Conservation (phyloP, 2,113 vertebrate species). For the Athene noctua region DNA sequence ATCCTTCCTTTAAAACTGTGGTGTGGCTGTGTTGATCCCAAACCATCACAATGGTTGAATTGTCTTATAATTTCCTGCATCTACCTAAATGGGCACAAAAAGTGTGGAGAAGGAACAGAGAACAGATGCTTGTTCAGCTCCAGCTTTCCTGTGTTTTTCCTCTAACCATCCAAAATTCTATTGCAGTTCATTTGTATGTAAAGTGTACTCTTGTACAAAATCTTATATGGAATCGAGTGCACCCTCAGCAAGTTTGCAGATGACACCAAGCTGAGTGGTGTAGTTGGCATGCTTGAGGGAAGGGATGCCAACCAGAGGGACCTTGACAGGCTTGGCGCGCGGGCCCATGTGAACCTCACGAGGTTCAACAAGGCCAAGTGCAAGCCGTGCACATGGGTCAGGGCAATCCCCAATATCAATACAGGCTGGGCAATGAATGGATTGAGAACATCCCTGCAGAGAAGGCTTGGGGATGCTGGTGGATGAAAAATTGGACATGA, state of each 20-base stretch:
- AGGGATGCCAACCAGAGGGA: not conserved
- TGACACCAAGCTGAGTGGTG: too few species aligned
- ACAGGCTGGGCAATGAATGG: not conserved
- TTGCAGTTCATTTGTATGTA: not conserved
- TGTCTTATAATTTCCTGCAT: not conserved
- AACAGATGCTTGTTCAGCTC: not conserved
- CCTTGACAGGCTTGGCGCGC: not conserved
- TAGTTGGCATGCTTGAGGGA: not conserved
- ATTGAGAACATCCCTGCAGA: not conserved
- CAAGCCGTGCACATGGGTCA: not conserved
- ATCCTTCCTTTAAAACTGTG: not conserved
- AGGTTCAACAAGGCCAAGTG: not conserved
- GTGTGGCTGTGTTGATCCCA: not conserved
- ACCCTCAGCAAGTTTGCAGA: not conserved
- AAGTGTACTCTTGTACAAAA: too few species aligned
- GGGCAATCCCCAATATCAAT: not conserved
- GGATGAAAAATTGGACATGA: not conserved
- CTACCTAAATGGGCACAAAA: not conserved
- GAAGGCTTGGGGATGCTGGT: too few species aligned
- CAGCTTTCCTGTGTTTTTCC: not conserved
- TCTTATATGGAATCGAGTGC: not conserved
- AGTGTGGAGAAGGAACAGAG: fast-evolving
- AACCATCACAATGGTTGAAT: not conserved
- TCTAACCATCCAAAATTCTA: not conserved
- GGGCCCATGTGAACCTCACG: not conserved